These are phyloP conservation scores for Monochamus alternatus DNA, from an alignment of 2,888 invertebrate species.

Conservation along the genomic window DNA sequence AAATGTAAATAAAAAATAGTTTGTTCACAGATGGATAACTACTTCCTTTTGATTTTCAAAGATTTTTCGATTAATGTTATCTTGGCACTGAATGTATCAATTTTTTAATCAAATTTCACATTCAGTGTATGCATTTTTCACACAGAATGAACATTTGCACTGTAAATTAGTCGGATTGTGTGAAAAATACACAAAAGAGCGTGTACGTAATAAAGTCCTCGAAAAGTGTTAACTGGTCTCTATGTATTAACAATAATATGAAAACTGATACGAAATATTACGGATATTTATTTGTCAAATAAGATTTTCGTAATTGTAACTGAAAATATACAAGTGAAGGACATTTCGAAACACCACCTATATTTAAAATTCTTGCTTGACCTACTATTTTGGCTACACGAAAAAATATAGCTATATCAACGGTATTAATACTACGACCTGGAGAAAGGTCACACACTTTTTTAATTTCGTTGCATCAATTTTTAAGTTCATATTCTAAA, in stretches of 20 bases:
- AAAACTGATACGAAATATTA: constrained; percentile 6
- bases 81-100: no score
- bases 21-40: no score
- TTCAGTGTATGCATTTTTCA: not conserved
- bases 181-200: constrained; percentile 23
- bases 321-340: not conserved
- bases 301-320: not conserved
- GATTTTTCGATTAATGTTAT: no score
- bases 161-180: constrained; percentile 10
- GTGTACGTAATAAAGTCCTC: constrained; percentile 18
- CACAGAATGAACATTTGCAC: not conserved
- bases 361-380: not conserved
- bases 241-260: constrained; percentile 14
- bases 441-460: no score
- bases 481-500: no score
- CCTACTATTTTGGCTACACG: no score
- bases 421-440: no score
- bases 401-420: no score
- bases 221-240: constrained; percentile 10
- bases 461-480: no score
- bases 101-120: no score
- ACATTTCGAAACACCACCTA: not conserved
- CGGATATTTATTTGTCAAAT: constrained; percentile 11
- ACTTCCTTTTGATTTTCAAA: no score
- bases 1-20: no score